These are phyloP conservation scores for Elymnias hypermnestra DNA, from an alignment of 1,140 invertebrate genomes.

Conservation along the genomic window DNA sequence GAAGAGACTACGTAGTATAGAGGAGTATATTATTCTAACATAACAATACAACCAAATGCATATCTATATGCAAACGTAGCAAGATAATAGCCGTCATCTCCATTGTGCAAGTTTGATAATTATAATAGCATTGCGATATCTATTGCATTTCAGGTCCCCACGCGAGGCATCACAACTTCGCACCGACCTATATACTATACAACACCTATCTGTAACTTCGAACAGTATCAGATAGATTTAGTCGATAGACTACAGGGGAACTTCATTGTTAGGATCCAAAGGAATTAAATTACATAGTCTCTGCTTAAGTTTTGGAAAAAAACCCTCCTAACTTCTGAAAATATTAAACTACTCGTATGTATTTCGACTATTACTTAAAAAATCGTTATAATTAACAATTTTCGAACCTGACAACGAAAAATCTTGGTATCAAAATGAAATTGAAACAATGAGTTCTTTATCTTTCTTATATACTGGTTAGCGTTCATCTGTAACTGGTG, in stretches of 20 bases:
- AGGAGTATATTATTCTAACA: background rate
- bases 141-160: conserved; percentile 18
- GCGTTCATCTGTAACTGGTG: no score
- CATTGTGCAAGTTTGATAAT: conserved; percentile 11
- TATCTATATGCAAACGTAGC: background rate
- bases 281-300: conserved; percentile 2
- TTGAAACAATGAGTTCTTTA: no score
- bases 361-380: no score
- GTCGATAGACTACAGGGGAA: conserved; percentile 10
- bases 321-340: no score
- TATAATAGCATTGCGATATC: conserved; percentile 17
- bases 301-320: no score
- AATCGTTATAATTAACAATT: no score
- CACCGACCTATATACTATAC: conserved; percentile 17
- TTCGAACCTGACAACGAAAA: no score
- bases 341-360: no score
- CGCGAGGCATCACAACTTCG: conserved; percentile 9
- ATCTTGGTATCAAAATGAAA: no score
- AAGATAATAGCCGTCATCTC: background rate
- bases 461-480: no score
- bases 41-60: no score
- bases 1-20: no score
- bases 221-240: conserved; percentile 16
- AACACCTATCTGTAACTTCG: conserved; percentile 17
- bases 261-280: background rate